phyloP scores from a whole-genome alignment of 2,797 vertebrate genomes.

The Xenops minutus region DNA sequence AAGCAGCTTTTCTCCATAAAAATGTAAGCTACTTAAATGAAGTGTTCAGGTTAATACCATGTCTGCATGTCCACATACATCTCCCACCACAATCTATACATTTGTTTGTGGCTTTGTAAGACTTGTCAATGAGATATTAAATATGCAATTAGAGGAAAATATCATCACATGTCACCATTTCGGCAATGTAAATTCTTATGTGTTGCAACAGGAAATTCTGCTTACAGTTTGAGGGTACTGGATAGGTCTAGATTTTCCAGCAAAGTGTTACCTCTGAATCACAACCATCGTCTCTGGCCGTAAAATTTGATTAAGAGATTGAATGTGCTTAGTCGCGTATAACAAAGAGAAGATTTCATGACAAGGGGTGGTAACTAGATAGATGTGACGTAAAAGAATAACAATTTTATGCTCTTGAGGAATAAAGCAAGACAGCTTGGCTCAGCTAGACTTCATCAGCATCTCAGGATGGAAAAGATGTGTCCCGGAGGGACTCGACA shows the following conservation, averaged over 20 bases:
- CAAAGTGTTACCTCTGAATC: neutral
- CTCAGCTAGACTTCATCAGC: neutral
- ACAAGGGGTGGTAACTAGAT: neutral
- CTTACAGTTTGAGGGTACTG: neutral
- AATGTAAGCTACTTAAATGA: constrained; percentile 52
- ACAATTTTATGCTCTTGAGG: neutral
- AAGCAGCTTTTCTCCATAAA: constrained; percentile 48
- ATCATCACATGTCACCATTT: neutral
- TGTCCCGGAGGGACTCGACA: neutral
- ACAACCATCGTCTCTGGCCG: neutral
- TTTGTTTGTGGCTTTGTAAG: neutral
- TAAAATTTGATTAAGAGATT: neutral
- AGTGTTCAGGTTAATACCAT: neutral
- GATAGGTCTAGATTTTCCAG: neutral
- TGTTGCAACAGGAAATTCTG: neutral
- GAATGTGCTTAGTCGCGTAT: neutral
- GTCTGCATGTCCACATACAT: neutral
- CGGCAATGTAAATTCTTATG: neutral
- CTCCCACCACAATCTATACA: neutral
- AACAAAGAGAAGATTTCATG: neutral
- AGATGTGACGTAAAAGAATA: neutral
- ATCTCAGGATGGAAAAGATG: neutral
- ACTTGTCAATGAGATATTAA: neutral
- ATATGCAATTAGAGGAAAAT: neutral
- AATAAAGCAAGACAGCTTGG: neutral